Evolutionary conservation across 2,113 vertebrate species (phyloP), one percentile per base, ranked within the genome.

Genomic region (Brachyhypopomus occidentalis): DNA sequence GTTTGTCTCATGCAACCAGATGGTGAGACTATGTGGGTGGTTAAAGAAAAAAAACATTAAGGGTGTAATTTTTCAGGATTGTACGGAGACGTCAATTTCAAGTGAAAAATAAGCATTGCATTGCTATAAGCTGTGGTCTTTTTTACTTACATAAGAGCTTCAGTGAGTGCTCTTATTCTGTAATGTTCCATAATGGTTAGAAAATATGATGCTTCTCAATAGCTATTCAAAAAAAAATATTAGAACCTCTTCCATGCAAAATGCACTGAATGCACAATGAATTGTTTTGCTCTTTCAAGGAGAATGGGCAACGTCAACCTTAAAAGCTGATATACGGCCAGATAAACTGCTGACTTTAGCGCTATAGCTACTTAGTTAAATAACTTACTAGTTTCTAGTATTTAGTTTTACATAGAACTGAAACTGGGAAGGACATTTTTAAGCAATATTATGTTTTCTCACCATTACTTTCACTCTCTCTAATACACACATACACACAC

Each of bases 21-120:
- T 70, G 36, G 66, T 41, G 16, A 70, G 34, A 70, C 2, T 67
- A 67, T 67, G 64, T 67, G 66, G 36, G 66, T 41, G 64, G 11
- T n/a, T 38, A 19, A 69, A 38, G 64, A 38, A n/a, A 38, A 36
- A 52, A 69, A n/a, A 9, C 16, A 20, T 69, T 9, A 66, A 64
- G 25, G 8, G 22, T 30, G 25, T 64, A 27, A 5, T 19, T 17
- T 16, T 19, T 66, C 27, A 66, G 63, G 64, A 69, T 8, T 36
- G 34, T 36, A 38, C 36, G 14, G 30, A 27, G 59, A 75, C 23
- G 56, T 62, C 56, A 1, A 60, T n/a, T 60, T 59, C 9, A 23
- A 22, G 73, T 41, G 19, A 75, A 58, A 38, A 60, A 59, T 7
- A 60, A 2, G 12, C 56, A 58, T 74, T 74, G 3, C 14, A 41